Percentiles rank a stretch among this genome's conserved stretches.
Evolutionary conservation across 1,140 invertebrate genomes (phyloP).

Genomic region (Apocrypta bakeri): DNA sequence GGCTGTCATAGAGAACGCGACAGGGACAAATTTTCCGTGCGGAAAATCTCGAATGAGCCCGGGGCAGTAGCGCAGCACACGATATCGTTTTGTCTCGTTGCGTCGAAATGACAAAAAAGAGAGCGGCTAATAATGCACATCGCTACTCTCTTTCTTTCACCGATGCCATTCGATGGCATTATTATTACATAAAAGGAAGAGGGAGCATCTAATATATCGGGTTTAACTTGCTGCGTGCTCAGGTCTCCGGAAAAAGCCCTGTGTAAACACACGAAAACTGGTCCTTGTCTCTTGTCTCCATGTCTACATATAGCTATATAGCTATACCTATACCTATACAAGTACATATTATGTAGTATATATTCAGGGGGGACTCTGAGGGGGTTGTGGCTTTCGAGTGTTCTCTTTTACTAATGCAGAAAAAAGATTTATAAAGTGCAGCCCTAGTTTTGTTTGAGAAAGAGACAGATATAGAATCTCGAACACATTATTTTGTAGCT

Average conservation of each 20-base stretch:
- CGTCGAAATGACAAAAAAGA: constrained; percentile 39
- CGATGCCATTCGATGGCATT: constrained; percentile 29
- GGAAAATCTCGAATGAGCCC: constrained; percentile 49
- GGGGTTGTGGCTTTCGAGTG: constrained; percentile 2
- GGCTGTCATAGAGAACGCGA: neutral
- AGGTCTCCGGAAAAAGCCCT: constrained; percentile 46
- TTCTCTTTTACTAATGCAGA: constrained; percentile 37
- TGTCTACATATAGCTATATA: neutral
- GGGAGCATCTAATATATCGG: constrained; percentile 44
- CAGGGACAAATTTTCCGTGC: constrained; percentile 48
- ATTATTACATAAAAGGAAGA: constrained; percentile 46
- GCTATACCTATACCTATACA: constrained; percentile 5
- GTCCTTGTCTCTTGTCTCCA: constrained; percentile 2
- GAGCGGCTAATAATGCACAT: constrained; percentile 42
- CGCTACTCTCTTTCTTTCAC: constrained; percentile 25
- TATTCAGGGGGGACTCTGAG: constrained; percentile 7
- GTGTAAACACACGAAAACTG: constrained; percentile 51
- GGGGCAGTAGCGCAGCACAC: neutral
- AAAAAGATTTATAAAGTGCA: constrained; percentile 37
- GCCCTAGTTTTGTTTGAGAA: too few relatives aligned
- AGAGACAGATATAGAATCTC: too few relatives aligned
- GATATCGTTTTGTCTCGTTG: constrained; percentile 12
- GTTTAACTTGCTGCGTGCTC: constrained; percentile 50
- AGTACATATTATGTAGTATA: too few relatives aligned
- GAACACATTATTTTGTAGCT: too few relatives aligned